Conservation (phyloP, 2,113 vertebrate genomes). For the Beaufortia kweichowensis region DNA sequence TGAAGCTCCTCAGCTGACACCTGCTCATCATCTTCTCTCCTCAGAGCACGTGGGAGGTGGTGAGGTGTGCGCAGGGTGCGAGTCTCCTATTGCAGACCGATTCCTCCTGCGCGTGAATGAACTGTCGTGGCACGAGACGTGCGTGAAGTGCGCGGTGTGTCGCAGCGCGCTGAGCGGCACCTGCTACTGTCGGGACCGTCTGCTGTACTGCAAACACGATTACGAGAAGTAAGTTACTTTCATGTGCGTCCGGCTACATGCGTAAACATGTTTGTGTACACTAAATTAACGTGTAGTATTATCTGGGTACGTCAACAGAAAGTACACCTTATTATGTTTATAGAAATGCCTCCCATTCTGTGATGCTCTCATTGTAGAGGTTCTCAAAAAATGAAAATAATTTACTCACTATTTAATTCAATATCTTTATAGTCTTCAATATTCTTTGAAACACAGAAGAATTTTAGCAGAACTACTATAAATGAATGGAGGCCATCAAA, state of each 20-base stretch:
- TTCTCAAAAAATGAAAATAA: too few relatives aligned
- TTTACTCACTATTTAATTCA: too few relatives aligned
- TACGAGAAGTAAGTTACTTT: constrained; percentile 82
- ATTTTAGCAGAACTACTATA: too few relatives aligned
- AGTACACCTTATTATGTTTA: too few relatives aligned
- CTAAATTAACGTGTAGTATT: too few relatives aligned
- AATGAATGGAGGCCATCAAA: too few relatives aligned
- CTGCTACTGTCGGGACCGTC: constrained; percentile 84
- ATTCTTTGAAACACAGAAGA: too few relatives aligned
- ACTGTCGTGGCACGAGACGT: constrained; percentile 86
- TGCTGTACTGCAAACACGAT: constrained; percentile 89
- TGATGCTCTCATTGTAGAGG: too few relatives aligned
- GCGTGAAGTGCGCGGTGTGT: constrained; percentile 85
- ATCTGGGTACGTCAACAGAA: too few relatives aligned
- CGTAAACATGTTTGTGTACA: too few relatives aligned
- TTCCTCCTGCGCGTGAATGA: constrained; percentile 88
- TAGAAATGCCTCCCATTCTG: too few relatives aligned
- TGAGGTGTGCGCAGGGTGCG: constrained; percentile 85
- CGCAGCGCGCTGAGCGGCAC: constrained; percentile 80
- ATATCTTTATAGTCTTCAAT: too few relatives aligned
- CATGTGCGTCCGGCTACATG: neutral
- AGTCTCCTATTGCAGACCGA: constrained; percentile 83
- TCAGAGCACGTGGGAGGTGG: constrained; percentile 76
- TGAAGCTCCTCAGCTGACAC: neutral
- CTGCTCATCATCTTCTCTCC: constrained; percentile 5